Evolutionary conservation across 2,113 vertebrate genomes (phyloP), one percentile per base, ranked within the genome.

Genomic region (Ancistrus triradiatus): DNA sequence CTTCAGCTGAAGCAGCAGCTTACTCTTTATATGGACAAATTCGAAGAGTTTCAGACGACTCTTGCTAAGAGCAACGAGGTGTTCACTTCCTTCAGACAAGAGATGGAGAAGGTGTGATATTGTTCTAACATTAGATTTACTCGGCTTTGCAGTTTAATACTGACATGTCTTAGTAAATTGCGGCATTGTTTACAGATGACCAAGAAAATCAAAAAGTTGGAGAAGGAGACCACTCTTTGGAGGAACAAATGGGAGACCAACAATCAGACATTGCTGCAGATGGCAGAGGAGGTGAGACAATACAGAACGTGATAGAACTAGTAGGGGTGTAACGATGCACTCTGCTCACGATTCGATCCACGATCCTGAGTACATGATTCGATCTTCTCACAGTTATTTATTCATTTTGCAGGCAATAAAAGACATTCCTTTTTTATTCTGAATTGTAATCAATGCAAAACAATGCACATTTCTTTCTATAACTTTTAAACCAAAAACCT

Each of bases 151-250:
- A 4, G 7, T 52, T 18, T 9, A 31, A 6, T n/a, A n/a, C n/a
- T n/a, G n/a, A n/a, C 18, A 11, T 17, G 4, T 25, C 3, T 14
- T 14, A 31, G 19, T 48, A 4, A 2, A 47, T n/a, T 74, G 15
- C 31, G 10, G 6, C 44, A 51, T 5, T 37, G 3, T n/a, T n/a
- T 15, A 66, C 75, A 99, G 96, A 99, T 99, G 96, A 99, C 96
- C 0, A 99, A 98, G 86, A 99, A 99, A 86, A 98, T 98, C 66
- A 98, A 98, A 82, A 99, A 98, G 82, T 87, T 99, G 83, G 96
- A 99, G 84, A 98, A 96, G 82, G 96, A 99, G 79, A 97, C 94
- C 0, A 90, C 93, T 22, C 85, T 96, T 62, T 99, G 96, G 96
- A 93, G 93, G 52, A 96, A 90, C 67, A 98, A 98, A 68, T 99